These are phyloP conservation scores for Drosophila ustulata DNA, from an alignment of 2,888 invertebrate genomes.

Conservation along the genomic window DNA sequence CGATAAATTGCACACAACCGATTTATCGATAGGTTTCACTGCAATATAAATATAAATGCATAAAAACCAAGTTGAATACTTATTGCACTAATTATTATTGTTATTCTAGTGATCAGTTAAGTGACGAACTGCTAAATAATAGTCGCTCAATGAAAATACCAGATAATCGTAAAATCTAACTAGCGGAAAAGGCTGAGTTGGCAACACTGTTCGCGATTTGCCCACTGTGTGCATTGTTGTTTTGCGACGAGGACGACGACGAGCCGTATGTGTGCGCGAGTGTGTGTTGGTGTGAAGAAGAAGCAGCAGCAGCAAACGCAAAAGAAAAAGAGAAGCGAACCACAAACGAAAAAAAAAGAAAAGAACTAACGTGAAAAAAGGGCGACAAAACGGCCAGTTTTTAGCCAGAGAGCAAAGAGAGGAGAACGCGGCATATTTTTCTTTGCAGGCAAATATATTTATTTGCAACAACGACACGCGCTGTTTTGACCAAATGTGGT, in stretches of 20 bases:
- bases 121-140: too few species aligned
- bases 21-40: constrained; percentile 39
- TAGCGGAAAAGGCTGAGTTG: constrained; percentile 40
- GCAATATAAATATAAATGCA: background rate
- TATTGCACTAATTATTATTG: too few species aligned
- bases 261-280: constrained; percentile 47
- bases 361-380: constrained; percentile 9
- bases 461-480: constrained; percentile 30
- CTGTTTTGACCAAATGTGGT: constrained; percentile 72
- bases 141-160: constrained; percentile 38
- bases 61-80: too few species aligned
- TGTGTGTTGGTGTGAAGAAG: constrained; percentile 39
- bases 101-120: too few species aligned
- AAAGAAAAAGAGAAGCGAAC: constrained; percentile 25
- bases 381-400: constrained; percentile 7
- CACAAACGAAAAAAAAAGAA: constrained; percentile 15
- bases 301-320: constrained; percentile 5
- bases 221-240: constrained; percentile 53
- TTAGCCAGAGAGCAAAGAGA: constrained; percentile 2
- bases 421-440: constrained; percentile 33
- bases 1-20: constrained; percentile 26
- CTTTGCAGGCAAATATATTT: constrained; percentile 27
- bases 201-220: constrained; percentile 44
- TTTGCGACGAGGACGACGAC: constrained; percentile 56
- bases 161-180: constrained; percentile 24